Evolutionary conservation across 1,140 invertebrate genomes (phyloP), one percentile per base, ranked within the genome.

Genomic region (Pinna nobilis): DNA sequence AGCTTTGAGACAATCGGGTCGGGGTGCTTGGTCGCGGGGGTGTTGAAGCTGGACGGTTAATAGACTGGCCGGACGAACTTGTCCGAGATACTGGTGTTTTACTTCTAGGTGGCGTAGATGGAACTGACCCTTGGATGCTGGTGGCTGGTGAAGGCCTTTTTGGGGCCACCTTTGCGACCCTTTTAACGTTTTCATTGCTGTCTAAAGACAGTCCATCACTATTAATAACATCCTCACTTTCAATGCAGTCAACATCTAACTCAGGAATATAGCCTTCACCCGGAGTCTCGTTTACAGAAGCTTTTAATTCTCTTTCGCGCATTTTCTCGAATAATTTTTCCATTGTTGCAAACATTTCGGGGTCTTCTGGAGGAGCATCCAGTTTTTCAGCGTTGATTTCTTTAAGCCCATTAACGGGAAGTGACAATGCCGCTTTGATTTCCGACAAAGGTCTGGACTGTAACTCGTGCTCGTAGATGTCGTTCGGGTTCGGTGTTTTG

Each of bases 311-410:
- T 66, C 81, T 83, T 61, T 84, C 80, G 20, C 81, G 64, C 39
- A 83, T 78, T 61, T 82, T 77, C 61, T 83, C 74, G 69, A 86
- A 86, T 25, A 86, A 51, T 70, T 77, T 74, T 61, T 86, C 84
- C 85, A 86, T 86, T 39, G 78, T 80, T 23, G 74, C 73, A 57
- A 79, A 86, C 77, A 81, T 80, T 78, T 84, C 83, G 2, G 85
- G 81, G 59, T 86, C 85, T 68, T 85, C 85, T 7, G 85, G 81
- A 1, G 84, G 84, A 9, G 85, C 81, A 30, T 83, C 79, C 3
- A 85, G 32, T n/a, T 50, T 49, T 11, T 60, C 63, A 2, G 73
- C 78, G 18, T 66, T 61, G 0, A 80, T 55, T 1, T 70, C 59
- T 18, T 61, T 69, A 15, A 82, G 32, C 9, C 80, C 77, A 70